Evolutionary conservation across 2,113 vertebrate species (phyloP).

Genomic region (Salvator merianae): DNA sequence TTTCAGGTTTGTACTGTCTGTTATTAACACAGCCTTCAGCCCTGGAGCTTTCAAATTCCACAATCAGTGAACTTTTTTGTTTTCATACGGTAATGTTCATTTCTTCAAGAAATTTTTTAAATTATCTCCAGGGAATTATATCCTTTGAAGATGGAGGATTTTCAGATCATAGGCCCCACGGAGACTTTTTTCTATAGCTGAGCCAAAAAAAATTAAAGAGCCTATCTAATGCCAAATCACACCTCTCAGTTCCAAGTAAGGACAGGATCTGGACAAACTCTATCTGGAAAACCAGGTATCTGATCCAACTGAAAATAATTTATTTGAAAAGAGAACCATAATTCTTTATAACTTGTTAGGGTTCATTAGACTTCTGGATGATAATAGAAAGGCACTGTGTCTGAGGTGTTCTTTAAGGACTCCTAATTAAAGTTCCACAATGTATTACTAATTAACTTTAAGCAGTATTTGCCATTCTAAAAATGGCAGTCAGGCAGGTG

Average conservation of each 20-base stretch:
- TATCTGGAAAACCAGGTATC: background rate
- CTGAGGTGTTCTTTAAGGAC: background rate
- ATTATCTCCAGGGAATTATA: background rate
- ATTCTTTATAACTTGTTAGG: background rate
- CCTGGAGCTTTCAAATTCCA: constrained; percentile 26
- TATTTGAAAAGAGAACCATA: background rate
- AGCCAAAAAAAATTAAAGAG: background rate
- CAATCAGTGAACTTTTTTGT: background rate
- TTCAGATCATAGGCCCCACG: background rate
- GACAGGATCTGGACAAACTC: background rate
- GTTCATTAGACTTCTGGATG: background rate
- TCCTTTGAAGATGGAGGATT: background rate
- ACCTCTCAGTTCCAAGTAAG: background rate
- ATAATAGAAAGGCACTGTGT: background rate
- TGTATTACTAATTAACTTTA: background rate
- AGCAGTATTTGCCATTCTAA: background rate
- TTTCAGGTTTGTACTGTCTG: constrained; percentile 10
- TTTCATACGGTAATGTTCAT: background rate
- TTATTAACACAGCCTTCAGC: constrained; percentile 42
- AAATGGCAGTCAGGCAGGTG: background rate
- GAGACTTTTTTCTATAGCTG: background rate
- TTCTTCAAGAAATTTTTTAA: constrained; percentile 1
- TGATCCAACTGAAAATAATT: background rate
- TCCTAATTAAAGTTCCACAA: background rate
- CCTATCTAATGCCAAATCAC: background rate